These are phyloP conservation scores for Ceramica pisi DNA, from an alignment of 2,888 invertebrate species.

Conservation along the genomic window DNA sequence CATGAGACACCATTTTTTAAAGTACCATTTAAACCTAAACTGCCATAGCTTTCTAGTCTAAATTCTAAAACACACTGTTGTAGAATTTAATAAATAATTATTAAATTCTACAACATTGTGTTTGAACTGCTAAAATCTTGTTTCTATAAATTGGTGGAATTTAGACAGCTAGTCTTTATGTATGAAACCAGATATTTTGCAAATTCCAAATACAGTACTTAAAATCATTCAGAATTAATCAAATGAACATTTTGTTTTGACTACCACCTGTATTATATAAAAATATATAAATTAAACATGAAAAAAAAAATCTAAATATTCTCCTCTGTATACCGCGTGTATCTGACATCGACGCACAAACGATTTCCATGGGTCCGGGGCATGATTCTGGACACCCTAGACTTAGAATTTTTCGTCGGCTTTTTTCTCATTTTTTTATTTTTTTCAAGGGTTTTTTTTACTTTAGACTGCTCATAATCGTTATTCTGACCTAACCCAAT, in stretches of 20 bases:
- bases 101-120: too few relatives aligned
- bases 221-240: constrained; percentile 26
- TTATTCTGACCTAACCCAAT: too few relatives aligned
- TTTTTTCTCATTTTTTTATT: too few relatives aligned
- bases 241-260: constrained; percentile 46
- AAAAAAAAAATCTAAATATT: constrained; percentile 26
- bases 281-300: constrained; percentile 33
- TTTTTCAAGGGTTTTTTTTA: too few relatives aligned
- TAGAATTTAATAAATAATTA: background rate
- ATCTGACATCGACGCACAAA: too few relatives aligned
- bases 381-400: too few relatives aligned
- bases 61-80: background rate
- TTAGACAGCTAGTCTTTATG: background rate
- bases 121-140: background rate
- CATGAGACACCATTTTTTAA: background rate
- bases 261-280: constrained; percentile 27
- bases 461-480: too few relatives aligned
- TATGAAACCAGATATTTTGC: constrained; percentile 15
- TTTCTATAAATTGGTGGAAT: background rate
- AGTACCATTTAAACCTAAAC: background rate
- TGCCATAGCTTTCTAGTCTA: background rate
- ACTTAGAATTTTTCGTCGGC: too few relatives aligned
- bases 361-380: too few relatives aligned
- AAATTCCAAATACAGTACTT: constrained; percentile 25
- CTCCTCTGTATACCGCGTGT: constrained; percentile 6